Base-by-base conservation (phyloP, 2,113 vertebrate genomes). In the Verasper variegatus region DNA sequence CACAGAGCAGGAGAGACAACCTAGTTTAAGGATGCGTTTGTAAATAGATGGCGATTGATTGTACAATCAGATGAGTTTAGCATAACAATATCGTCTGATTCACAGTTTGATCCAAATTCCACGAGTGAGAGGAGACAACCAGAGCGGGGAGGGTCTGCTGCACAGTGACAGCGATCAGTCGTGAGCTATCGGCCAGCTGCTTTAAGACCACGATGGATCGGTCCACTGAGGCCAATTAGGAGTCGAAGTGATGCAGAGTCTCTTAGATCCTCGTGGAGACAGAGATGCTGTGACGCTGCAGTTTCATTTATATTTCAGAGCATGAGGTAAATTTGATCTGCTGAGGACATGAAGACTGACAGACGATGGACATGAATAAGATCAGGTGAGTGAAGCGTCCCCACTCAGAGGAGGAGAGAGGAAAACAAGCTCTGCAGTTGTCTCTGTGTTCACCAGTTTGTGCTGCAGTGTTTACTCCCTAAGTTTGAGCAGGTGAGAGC, bases 221-320 rank as follows among this genome's bases (percentile, higher is more conserved):
- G 9, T 52, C 24, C 20, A 26, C 69, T 37, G 74, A 68, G 24
- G 71, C 56, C 76, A 84, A 86, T 65, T 81, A 27, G 24, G 65
- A 81, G 55, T 74, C 24, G 40, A 21, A 59, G 57, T 18, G 8
- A 61, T 21, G 45, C 15, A 13, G 58, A 78, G 62, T 72, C 45
- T 67, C 65, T 57, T 51, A 64, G 35, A 79, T 76, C 60, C 23
- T 17, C 10, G 24, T 12, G 35, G 59, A 49, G 59, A 42, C 40
- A 55, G 27, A 66, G 62, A 76, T 23, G 47, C n/a, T 52, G 49
- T 47, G 75, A 58, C 68, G 71, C 49, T 55, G 47, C 5, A n/a
- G 18, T 42, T 37, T 37, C 40, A 42, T 42, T 42, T 42, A 42
- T 11, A 42, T 42, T 68, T 78, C 65, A 71, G 23, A 74, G 58